These are phyloP conservation scores for Ophioderma brevispina DNA, from an alignment of 35 echinoderm and acorn worm genomes.

Conservation along the genomic window DNA sequence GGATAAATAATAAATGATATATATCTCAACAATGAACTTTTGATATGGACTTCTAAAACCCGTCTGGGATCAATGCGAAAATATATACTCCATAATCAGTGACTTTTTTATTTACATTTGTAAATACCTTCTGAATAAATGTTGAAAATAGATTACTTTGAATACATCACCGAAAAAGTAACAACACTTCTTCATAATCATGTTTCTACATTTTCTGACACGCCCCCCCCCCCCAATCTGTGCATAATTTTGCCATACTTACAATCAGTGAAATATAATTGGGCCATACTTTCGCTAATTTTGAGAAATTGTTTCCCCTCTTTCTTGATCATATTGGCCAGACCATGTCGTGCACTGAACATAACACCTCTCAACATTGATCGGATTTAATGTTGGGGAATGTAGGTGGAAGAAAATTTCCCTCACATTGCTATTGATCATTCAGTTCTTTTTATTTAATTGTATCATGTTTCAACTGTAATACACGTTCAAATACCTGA, in stretches of 20 bases:
- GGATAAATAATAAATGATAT: background rate
- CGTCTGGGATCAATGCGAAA: background rate
- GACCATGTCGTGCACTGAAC: too few species aligned
- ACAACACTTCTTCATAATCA: background rate
- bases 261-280: too few species aligned
- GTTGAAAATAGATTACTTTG: background rate
- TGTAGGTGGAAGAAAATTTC: background rate
- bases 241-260: too few species aligned
- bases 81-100: background rate
- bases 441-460: background rate
- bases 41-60: background rate
- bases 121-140: background rate
- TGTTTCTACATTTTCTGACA: too few species aligned
- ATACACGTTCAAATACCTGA: conserved; percentile 71
- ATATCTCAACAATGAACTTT: background rate
- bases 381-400: background rate
- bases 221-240: too few species aligned
- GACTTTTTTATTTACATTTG: background rate
- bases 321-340: too few species aligned
- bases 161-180: background rate
- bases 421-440: background rate
- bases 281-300: too few species aligned
- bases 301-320: background rate
- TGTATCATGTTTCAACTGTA: too few species aligned
- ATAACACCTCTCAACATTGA: too few species aligned